Percentiles rank a stretch among this genome's conserved stretches.
phyloP scores from a whole-genome alignment of 2,888 invertebrate species.

The Therioaphis trifolii region DNA sequence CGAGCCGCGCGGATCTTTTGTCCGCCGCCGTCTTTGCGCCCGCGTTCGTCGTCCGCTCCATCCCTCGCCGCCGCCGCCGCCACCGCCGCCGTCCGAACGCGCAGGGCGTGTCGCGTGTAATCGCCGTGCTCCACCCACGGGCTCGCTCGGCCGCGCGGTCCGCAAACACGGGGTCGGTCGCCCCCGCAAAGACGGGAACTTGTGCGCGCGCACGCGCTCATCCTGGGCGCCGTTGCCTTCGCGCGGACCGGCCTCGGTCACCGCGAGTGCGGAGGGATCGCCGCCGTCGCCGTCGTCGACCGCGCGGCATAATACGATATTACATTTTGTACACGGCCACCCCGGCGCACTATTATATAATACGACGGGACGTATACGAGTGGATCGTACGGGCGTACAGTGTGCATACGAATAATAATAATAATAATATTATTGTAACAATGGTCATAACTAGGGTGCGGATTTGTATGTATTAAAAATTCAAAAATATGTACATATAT shows the following conservation, averaged over 20 bases:
- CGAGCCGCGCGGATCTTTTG: background rate
- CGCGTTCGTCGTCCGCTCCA: background rate
- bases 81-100: background rate
- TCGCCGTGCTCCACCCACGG: conserved; percentile 29
- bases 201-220: background rate
- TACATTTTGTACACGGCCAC: no score
- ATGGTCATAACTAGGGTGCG: no score
- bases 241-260: background rate
- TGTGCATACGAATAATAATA: no score
- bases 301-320: background rate
- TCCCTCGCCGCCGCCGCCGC: background rate
- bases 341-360: no score
- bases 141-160: background rate
- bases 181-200: background rate
- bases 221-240: background rate
- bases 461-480: no score
- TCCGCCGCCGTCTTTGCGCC: background rate
- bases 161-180: no score
- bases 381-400: no score
- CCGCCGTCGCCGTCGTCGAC: background rate
- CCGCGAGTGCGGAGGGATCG: background rate
- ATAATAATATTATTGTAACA: no score
- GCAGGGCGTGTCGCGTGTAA: conserved; percentile 19
- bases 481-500: no score
- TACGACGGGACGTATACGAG: no score